Evolutionary conservation across 2,888 invertebrate genomes (phyloP), one percentile per base, ranked within the genome.

Genomic region (Conchocele bisecta): DNA sequence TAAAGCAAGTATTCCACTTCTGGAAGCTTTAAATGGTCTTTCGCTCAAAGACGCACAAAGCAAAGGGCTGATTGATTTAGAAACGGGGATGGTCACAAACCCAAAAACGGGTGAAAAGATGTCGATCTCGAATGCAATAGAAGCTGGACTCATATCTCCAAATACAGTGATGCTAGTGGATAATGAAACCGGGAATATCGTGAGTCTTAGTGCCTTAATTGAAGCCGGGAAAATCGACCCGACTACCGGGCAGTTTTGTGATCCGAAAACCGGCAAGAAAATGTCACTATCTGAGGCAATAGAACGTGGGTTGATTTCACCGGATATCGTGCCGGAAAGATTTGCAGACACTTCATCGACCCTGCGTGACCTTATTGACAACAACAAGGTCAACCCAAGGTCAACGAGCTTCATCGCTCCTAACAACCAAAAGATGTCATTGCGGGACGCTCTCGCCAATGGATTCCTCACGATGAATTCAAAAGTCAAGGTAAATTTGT

Each of bases 281-380:
- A 89, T 94, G 33, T 93, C 93, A 75, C 92, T 95, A 61, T 93
- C 87, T 78, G 92, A 96, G 85, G 97, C 97, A 15, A 95, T 96
- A 0, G 96, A 96, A 88, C 93, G 96, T 89, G 97, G 97, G 1
- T 70, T 88, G 22, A 78, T 90, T 44, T 77, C 78, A 5, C 82
- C 89, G 2, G 69, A 72, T n/a, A 80, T 89, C n/a, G 77, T 83
- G 26, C 81, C 84, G 1, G 86, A 84, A 28, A 74, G 76, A 22
- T 86, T 86, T 71, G 81, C 88, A 24, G 87, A 88, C 69, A 84
- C 84, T 31, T 83, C 85, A 5, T 73, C 81, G 29, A 79, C 86
- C 13, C 67, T 89, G 24, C 80, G 87, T 53, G 87, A 88, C 33
- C 74, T 89, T 41, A 83, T 89, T 54, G 87, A 88, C 56, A 70